A percentile compares a stretch with the other conserved stretches of the same genome.
Conservation (phyloP, 2,113 vertebrate genomes). For the Pseudopipra pipra region DNA sequence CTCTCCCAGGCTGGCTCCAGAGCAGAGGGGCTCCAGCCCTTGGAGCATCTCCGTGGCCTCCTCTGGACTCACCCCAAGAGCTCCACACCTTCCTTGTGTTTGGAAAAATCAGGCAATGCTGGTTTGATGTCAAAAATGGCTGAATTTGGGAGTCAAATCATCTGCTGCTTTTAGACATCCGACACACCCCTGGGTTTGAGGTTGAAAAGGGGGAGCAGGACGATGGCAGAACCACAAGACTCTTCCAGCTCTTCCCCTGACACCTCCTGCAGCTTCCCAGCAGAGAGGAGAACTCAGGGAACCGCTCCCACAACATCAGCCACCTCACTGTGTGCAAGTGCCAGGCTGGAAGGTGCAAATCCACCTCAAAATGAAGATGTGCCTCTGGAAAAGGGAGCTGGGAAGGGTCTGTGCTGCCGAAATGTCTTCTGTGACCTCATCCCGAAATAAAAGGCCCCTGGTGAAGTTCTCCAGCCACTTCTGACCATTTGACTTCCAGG, state of each 20-base stretch:
- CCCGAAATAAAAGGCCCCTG: background rate
- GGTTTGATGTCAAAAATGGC: background rate
- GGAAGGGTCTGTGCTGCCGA: background rate
- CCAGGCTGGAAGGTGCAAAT: background rate
- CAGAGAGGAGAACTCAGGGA: background rate
- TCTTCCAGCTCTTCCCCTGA: background rate
- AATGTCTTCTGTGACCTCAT: background rate
- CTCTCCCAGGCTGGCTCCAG: background rate
- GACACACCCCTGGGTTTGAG: background rate
- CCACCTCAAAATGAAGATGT: background rate
- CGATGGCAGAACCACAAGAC: background rate
- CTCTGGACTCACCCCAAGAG: background rate
- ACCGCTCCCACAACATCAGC: background rate
- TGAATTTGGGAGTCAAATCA: background rate
- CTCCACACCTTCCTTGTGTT: background rate
- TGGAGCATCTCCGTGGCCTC: background rate
- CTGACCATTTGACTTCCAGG: background rate
- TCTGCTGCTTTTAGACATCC: background rate
- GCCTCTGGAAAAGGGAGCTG: background rate
- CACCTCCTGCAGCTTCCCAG: background rate
- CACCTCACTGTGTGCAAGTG: background rate
- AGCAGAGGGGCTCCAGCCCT: background rate
- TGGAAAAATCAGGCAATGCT: background rate
- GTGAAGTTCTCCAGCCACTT: background rate
- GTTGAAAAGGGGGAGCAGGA: background rate